A percentile compares a stretch with the other conserved stretches of the same genome.
Evolutionary conservation across 2,113 vertebrate species (phyloP).

Genomic region (Jacana jacana): DNA sequence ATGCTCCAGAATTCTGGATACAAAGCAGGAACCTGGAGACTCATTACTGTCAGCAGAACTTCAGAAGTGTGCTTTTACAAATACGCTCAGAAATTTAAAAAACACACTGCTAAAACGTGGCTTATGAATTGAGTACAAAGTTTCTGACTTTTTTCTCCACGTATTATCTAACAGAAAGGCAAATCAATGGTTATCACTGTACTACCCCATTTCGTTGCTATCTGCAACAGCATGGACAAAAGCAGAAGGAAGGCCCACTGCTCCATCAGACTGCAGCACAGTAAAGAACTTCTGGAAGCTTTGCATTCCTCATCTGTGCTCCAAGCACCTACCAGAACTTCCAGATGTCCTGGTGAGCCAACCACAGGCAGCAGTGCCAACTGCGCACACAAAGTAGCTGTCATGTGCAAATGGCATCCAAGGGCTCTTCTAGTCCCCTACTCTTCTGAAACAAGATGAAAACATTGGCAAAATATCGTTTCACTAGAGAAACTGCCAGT

Average conservation of each 20-base stretch:
- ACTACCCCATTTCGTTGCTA: neutral
- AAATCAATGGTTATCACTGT: neutral
- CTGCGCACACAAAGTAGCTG: neutral
- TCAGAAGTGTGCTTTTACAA: neutral
- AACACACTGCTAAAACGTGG: neutral
- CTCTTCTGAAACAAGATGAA: neutral
- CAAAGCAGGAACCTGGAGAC: neutral
- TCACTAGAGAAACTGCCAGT: neutral
- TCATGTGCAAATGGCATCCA: neutral
- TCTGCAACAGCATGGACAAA: neutral
- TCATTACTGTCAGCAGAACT: neutral
- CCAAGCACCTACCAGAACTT: neutral
- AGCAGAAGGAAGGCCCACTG: neutral
- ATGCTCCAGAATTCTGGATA: neutral
- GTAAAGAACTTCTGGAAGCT: neutral
- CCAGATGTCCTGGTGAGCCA: neutral
- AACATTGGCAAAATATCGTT: neutral
- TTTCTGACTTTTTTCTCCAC: neutral
- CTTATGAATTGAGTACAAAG: neutral
- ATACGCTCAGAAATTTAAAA: neutral
- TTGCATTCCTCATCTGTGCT: neutral
- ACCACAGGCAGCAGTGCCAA: neutral
- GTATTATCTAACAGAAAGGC: neutral
- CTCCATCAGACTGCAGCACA: neutral
- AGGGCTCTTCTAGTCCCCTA: neutral